Evolutionary conservation across 2,113 vertebrate genomes (phyloP).

Genomic region (Phrynosoma platyrhinos): DNA sequence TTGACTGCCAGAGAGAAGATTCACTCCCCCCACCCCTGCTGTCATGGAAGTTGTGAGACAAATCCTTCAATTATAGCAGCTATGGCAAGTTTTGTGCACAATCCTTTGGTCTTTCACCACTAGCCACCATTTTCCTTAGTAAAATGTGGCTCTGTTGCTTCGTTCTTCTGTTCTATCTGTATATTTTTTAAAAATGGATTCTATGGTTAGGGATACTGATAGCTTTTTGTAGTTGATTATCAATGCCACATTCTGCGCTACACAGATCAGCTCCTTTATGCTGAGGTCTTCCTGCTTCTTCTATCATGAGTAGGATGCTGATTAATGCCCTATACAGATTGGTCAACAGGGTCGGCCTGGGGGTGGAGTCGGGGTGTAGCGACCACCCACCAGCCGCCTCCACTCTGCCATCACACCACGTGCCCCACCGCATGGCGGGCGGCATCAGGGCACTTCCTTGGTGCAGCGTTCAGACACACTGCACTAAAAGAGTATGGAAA

Average conservation of each 20-base stretch:
- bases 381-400: too few relatives aligned
- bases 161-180: neutral
- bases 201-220: neutral
- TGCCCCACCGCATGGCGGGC: too few relatives aligned
- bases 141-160: neutral
- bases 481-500: too few relatives aligned
- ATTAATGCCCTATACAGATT: too few relatives aligned
- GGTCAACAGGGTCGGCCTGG: too few relatives aligned
- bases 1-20: constrained; percentile 23
- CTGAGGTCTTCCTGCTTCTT: neutral
- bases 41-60: neutral
- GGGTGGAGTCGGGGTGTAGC: too few relatives aligned
- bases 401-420: too few relatives aligned
- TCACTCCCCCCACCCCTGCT: neutral
- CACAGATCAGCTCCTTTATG: neutral
- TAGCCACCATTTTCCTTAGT: constrained; percentile 12
- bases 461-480: too few relatives aligned
- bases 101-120: neutral
- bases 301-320: neutral
- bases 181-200: neutral
- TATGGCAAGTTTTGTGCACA: neutral
- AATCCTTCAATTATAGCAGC: constrained; percentile 37
- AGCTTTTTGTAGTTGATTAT: constrained; percentile 5
- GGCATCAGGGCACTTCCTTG: too few relatives aligned
- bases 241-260: neutral